Conservation (phyloP, 2,888 invertebrate genomes). For the Itoplectis maculator region DNA sequence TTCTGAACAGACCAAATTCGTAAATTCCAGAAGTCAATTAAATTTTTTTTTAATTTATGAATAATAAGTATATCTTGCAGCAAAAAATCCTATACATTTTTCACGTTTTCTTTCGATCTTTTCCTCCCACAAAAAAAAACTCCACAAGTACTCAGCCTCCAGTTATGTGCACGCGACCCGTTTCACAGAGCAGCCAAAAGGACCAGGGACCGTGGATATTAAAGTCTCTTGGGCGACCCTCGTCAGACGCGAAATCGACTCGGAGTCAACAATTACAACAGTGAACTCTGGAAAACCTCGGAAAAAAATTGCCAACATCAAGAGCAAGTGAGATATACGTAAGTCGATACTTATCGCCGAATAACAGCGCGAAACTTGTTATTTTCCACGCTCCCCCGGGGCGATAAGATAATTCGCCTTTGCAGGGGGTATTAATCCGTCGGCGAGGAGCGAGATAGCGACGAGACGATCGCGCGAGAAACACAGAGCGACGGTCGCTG, state of each 20-base stretch:
- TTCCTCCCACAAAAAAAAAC: no score
- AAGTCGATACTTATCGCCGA: slow-evolving; percentile 23
- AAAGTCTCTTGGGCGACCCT: background rate
- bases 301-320: background rate
- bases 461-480: slow-evolving; percentile 21
- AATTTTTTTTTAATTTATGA: no score
- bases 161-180: no score
- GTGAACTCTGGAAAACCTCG: background rate
- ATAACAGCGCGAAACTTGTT: slow-evolving; percentile 56
- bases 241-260: background rate
- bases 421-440: slow-evolving; percentile 70
- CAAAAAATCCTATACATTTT: no score
- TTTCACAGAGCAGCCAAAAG: background rate
- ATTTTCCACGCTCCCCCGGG: slow-evolving; percentile 57
- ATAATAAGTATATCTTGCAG: no score
- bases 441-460: background rate
- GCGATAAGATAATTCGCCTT: slow-evolving; percentile 72
- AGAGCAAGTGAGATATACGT: background rate
- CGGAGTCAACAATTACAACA: background rate
- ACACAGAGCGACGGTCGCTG: slow-evolving; percentile 13
- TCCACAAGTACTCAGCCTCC: no score
- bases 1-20: no score
- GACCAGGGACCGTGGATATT: background rate
- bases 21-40: no score
- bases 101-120: no score